Evolutionary conservation across 2,888 invertebrate species (phyloP).

Genomic region (Andrena camellia): DNA sequence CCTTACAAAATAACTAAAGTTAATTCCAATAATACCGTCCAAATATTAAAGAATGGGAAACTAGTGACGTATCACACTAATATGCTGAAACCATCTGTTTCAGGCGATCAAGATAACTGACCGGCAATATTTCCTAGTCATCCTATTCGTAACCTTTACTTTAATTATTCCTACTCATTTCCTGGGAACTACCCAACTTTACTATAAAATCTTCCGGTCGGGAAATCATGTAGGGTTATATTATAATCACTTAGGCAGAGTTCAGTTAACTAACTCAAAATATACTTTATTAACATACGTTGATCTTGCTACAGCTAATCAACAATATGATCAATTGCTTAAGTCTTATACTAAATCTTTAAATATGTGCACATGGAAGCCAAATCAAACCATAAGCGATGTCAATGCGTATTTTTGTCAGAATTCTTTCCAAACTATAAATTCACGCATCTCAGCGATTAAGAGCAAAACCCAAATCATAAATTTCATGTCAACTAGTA

Average conservation of each 20-base stretch:
- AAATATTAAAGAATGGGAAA: conserved; percentile 20
- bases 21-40: conserved; percentile 18
- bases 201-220: no score
- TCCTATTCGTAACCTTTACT: no score
- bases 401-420: not conserved
- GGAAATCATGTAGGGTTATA: no score
- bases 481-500: not conserved
- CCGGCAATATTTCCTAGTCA: no score
- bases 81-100: conserved; percentile 31
- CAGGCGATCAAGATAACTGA: conserved; percentile 1
- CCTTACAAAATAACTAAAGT: conserved; percentile 34
- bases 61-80: conserved; percentile 33
- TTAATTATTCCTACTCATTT: not conserved
- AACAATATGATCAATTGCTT: not conserved
- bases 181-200: no score
- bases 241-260: no score
- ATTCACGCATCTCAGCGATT: not conserved
- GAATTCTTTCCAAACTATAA: not conserved
- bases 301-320: not conserved
- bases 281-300: conserved; percentile 6
- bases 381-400: not conserved
- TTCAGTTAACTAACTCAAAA: conserved; percentile 9
- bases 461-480: not conserved
- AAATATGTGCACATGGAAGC: not conserved
- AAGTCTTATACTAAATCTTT: conserved; percentile 6